These are phyloP conservation scores for Ptilorrhoa leucosticta DNA, from an alignment of 2,113 vertebrate species.

Conservation along the genomic window DNA sequence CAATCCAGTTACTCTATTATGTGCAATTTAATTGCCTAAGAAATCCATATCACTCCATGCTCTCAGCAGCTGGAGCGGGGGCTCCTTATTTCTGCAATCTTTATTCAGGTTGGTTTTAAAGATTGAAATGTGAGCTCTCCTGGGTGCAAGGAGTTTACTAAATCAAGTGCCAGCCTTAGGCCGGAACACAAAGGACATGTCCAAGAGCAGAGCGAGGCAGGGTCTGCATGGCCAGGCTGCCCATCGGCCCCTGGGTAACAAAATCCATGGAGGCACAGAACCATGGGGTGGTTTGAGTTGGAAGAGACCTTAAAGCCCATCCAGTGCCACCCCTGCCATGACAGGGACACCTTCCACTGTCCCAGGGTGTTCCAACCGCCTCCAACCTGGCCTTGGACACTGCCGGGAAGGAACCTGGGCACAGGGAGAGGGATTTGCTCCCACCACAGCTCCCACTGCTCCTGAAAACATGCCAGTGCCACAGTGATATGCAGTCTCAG, in stretches of 20 bases:
- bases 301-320: not conserved
- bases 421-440: too few species aligned
- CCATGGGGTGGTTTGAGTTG: not conserved
- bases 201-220: not conserved
- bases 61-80: not conserved
- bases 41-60: not conserved
- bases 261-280: not conserved
- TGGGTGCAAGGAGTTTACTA: not conserved
- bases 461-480: too few species aligned
- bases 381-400: not conserved
- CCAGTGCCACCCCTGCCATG: not conserved
- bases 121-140: not conserved
- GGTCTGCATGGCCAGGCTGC: not conserved
- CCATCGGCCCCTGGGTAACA: not conserved
- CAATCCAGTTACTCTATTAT: slow-evolving; percentile 5
- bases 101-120: not conserved
- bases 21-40: slow-evolving; percentile 50
- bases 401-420: too few species aligned
- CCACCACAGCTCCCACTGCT: too few species aligned
- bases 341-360: not conserved
- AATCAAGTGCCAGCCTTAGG: not conserved
- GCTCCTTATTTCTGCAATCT: not conserved
- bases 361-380: not conserved
- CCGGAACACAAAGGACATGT: not conserved
- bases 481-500: too few species aligned